These are phyloP conservation scores for Melanostoma scalare DNA, from an alignment of 2,888 invertebrate species.

Conservation along the genomic window DNA sequence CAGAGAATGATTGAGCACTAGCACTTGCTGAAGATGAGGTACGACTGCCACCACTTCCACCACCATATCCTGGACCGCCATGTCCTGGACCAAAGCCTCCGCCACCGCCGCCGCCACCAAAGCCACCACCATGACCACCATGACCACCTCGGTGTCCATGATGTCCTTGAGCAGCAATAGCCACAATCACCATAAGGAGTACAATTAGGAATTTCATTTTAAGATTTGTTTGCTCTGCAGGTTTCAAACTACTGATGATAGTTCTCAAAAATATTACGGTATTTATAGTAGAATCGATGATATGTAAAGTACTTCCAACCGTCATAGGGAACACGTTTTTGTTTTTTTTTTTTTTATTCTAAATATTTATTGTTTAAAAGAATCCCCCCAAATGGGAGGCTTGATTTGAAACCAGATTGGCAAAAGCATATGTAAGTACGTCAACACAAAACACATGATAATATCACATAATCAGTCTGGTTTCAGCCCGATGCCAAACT, in stretches of 20 bases:
- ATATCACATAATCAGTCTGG: not conserved
- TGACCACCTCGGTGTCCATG: not conserved
- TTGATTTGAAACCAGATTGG: not conserved
- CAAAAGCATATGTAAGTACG: not conserved
- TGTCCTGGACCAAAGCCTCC: not conserved
- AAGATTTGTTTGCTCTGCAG: slow-evolving; percentile 7
- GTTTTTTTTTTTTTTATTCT: not conserved
- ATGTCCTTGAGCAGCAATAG: slow-evolving; percentile 1
- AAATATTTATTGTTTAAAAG: not conserved
- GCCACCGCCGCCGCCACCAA: not conserved
- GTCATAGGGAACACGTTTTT: not conserved
- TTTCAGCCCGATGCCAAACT: too few relatives aligned
- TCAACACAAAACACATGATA: not conserved
- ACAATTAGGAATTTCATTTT: slow-evolving; percentile 30
- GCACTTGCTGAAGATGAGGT: slow-evolving; percentile 7
- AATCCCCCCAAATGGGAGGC: not conserved
- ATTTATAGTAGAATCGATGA: slow-evolving; percentile 12
- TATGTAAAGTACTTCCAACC: not conserved
- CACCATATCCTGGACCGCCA: not conserved
- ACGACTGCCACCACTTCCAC: not conserved
- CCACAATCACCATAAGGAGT: slow-evolving; percentile 32
- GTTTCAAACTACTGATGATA: slow-evolving; percentile 17
- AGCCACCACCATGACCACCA: slow-evolving; percentile 8
- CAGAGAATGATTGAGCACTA: slow-evolving; percentile 28
- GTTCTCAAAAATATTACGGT: not conserved